Conservation (phyloP, 2,888 invertebrate genomes). For the Balanococcus diminutus region DNA sequence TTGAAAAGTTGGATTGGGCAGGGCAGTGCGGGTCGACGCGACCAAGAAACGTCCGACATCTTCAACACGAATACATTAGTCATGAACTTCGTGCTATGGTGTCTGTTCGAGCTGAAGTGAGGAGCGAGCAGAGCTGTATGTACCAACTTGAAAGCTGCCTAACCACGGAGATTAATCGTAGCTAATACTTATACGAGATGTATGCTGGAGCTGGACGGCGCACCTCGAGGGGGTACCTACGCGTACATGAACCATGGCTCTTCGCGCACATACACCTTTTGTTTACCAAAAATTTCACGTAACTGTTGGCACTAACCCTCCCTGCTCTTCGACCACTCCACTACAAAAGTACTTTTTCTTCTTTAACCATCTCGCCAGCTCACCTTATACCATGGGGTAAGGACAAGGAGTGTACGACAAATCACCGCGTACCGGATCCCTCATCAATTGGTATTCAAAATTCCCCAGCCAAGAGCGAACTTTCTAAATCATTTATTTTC, state of each 20-base stretch:
- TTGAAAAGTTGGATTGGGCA: not conserved
- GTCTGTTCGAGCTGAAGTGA: not conserved
- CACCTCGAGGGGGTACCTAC: not conserved
- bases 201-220: not conserved
- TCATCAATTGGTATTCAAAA: constrained; percentile 8
- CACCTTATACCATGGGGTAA: no score
- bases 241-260: not conserved
- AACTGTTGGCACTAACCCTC: not conserved
- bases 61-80: constrained; percentile 10
- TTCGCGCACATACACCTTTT: not conserved
- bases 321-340: not conserved
- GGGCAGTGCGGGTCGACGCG: not conserved
- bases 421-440: not conserved
- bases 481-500: constrained; percentile 7
- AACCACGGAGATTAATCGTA: constrained; percentile 2
- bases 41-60: not conserved
- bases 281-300: not conserved
- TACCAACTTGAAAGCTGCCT: not conserved
- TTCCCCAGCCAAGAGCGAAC: not conserved
- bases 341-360: not conserved
- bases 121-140: not conserved
- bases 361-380: not conserved
- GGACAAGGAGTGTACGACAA: not conserved
- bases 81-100: constrained; percentile 13
- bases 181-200: not conserved